Evolutionary conservation across 2,113 vertebrate genomes (phyloP).

Genomic region (Monopterus albus): DNA sequence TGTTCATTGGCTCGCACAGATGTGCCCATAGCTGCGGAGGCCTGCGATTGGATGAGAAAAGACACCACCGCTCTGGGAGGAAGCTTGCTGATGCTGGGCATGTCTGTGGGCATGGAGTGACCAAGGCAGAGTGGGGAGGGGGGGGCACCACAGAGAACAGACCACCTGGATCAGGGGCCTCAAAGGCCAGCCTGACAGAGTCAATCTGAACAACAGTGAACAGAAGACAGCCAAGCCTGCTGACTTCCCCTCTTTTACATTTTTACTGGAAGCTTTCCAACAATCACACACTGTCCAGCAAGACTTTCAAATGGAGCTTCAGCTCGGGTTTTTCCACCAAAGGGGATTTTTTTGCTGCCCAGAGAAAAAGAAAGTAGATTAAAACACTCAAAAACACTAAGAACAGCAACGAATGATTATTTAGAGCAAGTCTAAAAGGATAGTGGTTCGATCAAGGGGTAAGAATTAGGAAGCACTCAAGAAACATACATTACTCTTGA

Average conservation of each 20-base stretch:
- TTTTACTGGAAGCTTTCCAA: conserved; percentile 80
- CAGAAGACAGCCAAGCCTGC: conserved; percentile 78
- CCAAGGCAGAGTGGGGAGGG: background rate
- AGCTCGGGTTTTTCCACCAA: conserved; percentile 78
- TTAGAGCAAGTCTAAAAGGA: background rate
- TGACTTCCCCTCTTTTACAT: conserved; percentile 73
- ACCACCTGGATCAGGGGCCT: conserved; percentile 75
- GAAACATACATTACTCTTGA: background rate
- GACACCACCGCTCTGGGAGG: conserved; percentile 44
- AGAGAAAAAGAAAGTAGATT: conserved; percentile 53
- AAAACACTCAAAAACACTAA: conserved; percentile 37
- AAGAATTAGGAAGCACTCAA: background rate
- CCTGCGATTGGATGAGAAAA: conserved; percentile 64
- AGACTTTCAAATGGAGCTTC: conserved; percentile 72
- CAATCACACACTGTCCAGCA: conserved; percentile 71
- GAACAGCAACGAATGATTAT: conserved; percentile 8
- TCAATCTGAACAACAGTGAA: conserved; percentile 75
- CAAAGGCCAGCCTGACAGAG: conserved; percentile 69
- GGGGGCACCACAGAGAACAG: conserved; percentile 33
- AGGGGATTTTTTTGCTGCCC: conserved; percentile 35
- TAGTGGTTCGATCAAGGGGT: background rate
- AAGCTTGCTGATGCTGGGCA: conserved; percentile 54
- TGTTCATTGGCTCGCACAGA: conserved; percentile 71
- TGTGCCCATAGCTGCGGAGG: conserved; percentile 62
- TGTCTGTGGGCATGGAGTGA: conserved; percentile 57